A percentile compares a stretch with the other conserved stretches of the same genome.
Conservation (phyloP, 1,140 invertebrate species). For the Mactra quadrangularis region DNA sequence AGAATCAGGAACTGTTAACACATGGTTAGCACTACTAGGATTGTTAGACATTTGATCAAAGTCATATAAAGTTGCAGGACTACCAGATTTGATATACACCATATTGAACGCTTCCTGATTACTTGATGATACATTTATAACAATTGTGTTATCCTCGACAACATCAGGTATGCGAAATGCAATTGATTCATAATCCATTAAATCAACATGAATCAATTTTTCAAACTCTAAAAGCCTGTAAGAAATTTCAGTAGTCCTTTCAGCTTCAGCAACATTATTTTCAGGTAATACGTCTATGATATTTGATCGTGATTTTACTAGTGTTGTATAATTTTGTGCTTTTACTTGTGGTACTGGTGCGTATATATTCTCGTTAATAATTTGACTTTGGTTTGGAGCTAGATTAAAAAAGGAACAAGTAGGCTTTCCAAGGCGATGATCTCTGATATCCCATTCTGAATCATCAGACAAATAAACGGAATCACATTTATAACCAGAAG, state of each 20-base stretch:
- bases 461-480: conserved; percentile 33
- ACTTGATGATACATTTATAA: neutral
- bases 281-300: conserved; percentile 7
- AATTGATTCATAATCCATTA: neutral
- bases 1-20: conserved; percentile 4
- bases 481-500: conserved; percentile 34
- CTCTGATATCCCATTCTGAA: conserved; percentile 18
- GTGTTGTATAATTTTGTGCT: neutral
- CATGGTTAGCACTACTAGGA: neutral
- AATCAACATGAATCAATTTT: neutral
- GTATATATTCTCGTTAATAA: neutral
- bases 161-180: neutral
- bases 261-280: conserved; percentile 20
- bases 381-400: neutral
- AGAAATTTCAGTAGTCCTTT: neutral
- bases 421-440: neutral
- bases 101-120: neutral
- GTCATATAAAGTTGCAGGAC: conserved; percentile 29
- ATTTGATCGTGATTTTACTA: conserved; percentile 31
- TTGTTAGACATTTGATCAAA: conserved; percentile 19
- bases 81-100: neutral
- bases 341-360: neutral
- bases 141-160: neutral
- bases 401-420: neutral
- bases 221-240: neutral